Evolutionary conservation across 1,140 invertebrate species (phyloP), one percentile per base, ranked within the genome.

Genomic region (Drosophila teissieri): DNA sequence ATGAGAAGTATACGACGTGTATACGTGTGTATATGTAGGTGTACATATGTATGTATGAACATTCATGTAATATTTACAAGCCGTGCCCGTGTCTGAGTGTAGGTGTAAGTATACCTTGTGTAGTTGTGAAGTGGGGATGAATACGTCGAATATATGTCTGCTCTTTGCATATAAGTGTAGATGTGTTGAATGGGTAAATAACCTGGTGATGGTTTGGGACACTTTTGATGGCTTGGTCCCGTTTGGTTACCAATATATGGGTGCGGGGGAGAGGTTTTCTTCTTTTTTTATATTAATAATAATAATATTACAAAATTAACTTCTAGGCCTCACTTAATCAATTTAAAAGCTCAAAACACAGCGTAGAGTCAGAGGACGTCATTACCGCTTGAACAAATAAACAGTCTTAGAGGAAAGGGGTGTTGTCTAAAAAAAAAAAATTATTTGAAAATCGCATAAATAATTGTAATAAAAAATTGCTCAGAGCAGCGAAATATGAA

Each of bases 381-480:
- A 31, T 31, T 7, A 8, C 24, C 24, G 24, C 4, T 4, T 4
- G 4, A 4, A 4, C 24, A 24, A 22, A 24, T 24, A 24, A 24
- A 24, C 24, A 24, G 4, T 24, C 4, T 22, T 5, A 1, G 24
- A 34, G 31, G 42, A 44, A 40, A 52, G 57, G 70, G 54, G 61
- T 24, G n/a, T 49, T 42, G 14, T 45, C 46, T 14, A 40, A 27
- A 63, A 69, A 45, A 49, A 49, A 75, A 42, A 73, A 39, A 15
- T 36, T 11, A 36, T 8, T 24, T 48, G 34, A 56, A 69, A 78
- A 74, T 31, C 31, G 31, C 2, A 31, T 7, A 10, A 63, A 65
- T 15, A 54, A 73, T 51, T 34, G 52, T 51, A 60, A 65, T 57
- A 58, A 63, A 79, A 78, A 70, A 68, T 67, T 80, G 55, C 31